These are phyloP conservation scores for Lindbergichthys nudifrons DNA, from an alignment of 2,797 vertebrate genomes.

Conservation along the genomic window DNA sequence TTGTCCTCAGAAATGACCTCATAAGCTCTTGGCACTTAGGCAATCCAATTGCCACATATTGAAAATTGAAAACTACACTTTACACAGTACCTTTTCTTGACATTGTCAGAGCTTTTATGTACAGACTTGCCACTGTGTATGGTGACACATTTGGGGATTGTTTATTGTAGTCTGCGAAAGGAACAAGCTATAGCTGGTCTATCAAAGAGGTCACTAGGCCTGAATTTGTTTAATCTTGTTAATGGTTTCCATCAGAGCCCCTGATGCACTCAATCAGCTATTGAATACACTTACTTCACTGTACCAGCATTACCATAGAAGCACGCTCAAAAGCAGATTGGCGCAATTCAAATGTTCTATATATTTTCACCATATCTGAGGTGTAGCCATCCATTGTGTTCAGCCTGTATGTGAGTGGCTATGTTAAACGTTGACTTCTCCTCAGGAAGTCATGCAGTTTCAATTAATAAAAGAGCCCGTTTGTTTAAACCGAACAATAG, in stretches of 20 bases:
- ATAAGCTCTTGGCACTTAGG: slow-evolving; percentile 72
- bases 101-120: slow-evolving; percentile 54
- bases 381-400: slow-evolving; percentile 20
- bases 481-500: slow-evolving; percentile 76
- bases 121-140: slow-evolving; percentile 42
- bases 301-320: slow-evolving; percentile 46
- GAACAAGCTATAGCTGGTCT: slow-evolving; percentile 56
- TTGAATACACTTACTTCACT: slow-evolving; percentile 75
- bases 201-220: slow-evolving; percentile 62
- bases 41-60: slow-evolving; percentile 72
- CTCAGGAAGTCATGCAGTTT: slow-evolving; percentile 74
- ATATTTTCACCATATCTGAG: slow-evolving; percentile 47
- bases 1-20: slow-evolving; percentile 76
- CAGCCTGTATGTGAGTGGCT: slow-evolving; percentile 21
- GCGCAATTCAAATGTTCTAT: slow-evolving; percentile 48
- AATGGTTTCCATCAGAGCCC: slow-evolving; percentile 80
- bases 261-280: slow-evolving; percentile 78
- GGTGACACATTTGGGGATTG: slow-evolving; percentile 49
- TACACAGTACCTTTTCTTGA: slow-evolving; percentile 71
- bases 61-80: slow-evolving; percentile 79
- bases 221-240: slow-evolving; percentile 81
- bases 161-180: slow-evolving; percentile 55
- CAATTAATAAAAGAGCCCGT: slow-evolving; percentile 62
- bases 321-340: slow-evolving; percentile 33
- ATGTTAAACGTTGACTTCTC: slow-evolving; percentile 60